These are phyloP conservation scores for Penelope pileata DNA, from an alignment of 2,113 vertebrate genomes.

Conservation along the genomic window DNA sequence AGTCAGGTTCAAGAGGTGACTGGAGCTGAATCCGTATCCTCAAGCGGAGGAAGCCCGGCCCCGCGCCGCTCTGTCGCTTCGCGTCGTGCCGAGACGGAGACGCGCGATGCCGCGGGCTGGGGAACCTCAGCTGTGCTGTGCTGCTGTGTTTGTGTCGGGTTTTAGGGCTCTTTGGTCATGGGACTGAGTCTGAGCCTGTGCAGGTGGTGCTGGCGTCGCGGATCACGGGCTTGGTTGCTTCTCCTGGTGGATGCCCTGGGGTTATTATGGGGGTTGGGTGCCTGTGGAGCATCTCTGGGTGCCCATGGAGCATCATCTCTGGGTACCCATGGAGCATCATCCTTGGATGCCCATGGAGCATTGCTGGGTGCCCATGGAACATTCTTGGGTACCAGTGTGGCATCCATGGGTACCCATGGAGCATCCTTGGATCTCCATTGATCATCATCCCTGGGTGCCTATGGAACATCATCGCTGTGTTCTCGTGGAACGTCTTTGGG, in stretches of 20 bases:
- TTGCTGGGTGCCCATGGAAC: too few species aligned
- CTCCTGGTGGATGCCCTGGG: fast-evolving
- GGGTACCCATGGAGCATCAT: too few species aligned
- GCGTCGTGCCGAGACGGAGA: background rate
- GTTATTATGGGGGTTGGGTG: too few species aligned
- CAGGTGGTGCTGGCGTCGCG: fast-evolving
- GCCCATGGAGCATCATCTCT: too few species aligned
- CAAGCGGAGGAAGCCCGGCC: background rate
- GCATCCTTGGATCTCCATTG: too few species aligned
- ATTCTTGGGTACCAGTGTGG: too few species aligned
- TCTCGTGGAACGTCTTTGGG: too few species aligned
- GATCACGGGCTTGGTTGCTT: fast-evolving
- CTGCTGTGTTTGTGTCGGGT: background rate
- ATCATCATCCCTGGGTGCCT: too few species aligned
- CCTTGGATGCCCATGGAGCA: too few species aligned
- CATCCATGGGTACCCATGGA: too few species aligned
- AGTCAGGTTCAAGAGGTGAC: conserved; percentile 27
- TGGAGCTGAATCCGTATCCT: background rate
- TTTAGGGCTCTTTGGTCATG: background rate
- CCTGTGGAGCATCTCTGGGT: too few species aligned
- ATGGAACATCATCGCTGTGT: too few species aligned
- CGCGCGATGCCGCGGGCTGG: background rate
- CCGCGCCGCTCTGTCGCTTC: fast-evolving
- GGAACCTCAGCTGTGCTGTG: fast-evolving
- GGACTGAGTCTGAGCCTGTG: background rate